A percentile compares a stretch with the other conserved stretches of the same genome.
These are phyloP conservation scores for Dipodomys ordii DNA, from an alignment of 2,113 vertebrate species.

Conservation along the genomic window DNA sequence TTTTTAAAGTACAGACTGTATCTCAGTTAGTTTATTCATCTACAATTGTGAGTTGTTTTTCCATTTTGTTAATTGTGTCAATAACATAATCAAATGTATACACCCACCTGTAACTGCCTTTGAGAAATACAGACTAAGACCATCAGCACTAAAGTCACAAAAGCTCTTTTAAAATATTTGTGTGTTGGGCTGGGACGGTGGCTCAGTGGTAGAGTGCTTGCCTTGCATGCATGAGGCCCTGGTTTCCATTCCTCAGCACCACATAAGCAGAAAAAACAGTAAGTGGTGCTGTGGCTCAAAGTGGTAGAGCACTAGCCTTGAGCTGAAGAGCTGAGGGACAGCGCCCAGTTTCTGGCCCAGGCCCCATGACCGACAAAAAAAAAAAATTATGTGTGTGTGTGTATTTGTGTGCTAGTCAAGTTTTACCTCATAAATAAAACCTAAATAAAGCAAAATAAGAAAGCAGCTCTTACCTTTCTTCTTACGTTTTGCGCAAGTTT, in stretches of 20 bases:
- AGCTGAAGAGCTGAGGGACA: no score
- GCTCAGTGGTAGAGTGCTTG: no score
- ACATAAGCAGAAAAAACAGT: no score
- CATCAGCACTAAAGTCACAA: not conserved
- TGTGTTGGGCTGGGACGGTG: not conserved
- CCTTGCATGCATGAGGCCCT: no score
- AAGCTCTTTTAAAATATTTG: conserved; percentile 6
- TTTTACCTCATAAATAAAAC: not conserved
- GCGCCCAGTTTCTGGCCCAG: no score
- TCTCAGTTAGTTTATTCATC: not conserved
- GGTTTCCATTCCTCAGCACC: no score
- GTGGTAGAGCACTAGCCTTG: no score
- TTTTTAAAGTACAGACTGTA: conserved; percentile 39
- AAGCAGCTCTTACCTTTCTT: conserved; percentile 64
- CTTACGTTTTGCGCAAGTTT: not conserved
- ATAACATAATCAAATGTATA: not conserved
- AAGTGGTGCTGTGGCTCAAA: no score
- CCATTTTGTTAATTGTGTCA: not conserved
- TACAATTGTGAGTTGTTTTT: not conserved
- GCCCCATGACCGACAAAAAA: no score
- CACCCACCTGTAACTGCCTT: not conserved
- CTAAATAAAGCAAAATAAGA: conserved; percentile 30
- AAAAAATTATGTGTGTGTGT: no score
- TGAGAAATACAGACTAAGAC: conserved; percentile 5
- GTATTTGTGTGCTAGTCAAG: not conserved